phyloP scores from a whole-genome alignment of 2,113 vertebrate genomes.

The Onychorhynchus coronatus region DNA sequence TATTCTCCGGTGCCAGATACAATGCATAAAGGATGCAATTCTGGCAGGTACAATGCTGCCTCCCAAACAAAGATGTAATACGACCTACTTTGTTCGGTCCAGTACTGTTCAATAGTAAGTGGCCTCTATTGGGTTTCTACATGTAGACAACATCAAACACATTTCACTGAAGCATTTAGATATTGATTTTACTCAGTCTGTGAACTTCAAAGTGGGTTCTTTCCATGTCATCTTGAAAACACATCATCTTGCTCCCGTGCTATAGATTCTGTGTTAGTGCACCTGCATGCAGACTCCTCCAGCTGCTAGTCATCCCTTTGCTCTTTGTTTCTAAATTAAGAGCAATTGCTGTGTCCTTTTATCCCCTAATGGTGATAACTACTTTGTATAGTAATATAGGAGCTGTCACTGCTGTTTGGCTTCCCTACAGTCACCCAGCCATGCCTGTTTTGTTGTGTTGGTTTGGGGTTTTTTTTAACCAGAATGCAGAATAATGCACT shows the following conservation, averaged over 20 bases:
- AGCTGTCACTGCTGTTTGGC: background rate
- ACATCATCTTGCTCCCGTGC: background rate
- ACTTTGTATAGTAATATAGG: background rate
- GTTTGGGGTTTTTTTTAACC: background rate
- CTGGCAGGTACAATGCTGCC: conserved; percentile 17
- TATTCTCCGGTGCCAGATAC: background rate
- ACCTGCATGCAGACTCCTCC: background rate
- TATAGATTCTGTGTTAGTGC: background rate
- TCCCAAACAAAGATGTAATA: conserved; percentile 40
- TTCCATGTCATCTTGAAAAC: conserved; percentile 1
- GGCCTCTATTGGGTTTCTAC: conserved; percentile 25
- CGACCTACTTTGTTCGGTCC: conserved; percentile 48
- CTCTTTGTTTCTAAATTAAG: conserved; percentile 24
- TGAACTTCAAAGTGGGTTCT: conserved; percentile 25
- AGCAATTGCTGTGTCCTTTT: background rate
- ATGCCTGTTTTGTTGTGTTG: background rate
- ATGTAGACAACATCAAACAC: conserved; percentile 60
- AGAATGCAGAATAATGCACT: background rate
- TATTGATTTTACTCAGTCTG: conserved; percentile 51
- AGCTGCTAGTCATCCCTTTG: background rate
- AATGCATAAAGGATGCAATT: background rate
- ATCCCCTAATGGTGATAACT: background rate
- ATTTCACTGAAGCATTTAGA: conserved; percentile 36
- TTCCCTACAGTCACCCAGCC: background rate
- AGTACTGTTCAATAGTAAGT: conserved; percentile 39